phyloP scores from a whole-genome alignment of 2,797 vertebrate species.

The Etheostoma perlongum region DNA sequence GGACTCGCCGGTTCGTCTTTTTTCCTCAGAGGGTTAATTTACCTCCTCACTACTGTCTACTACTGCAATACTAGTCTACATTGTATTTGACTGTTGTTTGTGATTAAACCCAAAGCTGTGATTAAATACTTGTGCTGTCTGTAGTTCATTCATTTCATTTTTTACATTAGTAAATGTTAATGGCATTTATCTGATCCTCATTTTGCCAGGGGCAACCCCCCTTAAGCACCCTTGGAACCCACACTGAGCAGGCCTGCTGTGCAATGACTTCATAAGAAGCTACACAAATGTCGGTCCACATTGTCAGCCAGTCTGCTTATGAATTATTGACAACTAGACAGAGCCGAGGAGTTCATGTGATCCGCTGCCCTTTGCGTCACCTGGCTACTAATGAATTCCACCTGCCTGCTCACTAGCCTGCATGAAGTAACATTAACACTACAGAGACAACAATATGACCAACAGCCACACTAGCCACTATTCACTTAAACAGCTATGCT shows the following conservation, averaged over 20 bases:
- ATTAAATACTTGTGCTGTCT: not conserved
- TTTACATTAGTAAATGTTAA: too few relatives aligned
- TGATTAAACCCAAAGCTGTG: too few relatives aligned
- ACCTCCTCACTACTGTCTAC: not conserved
- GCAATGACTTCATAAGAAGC: slow-evolving; percentile 27
- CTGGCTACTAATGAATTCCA: slow-evolving; percentile 49
- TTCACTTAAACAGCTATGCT: not conserved
- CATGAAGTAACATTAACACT: slow-evolving; percentile 10
- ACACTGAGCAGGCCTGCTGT: slow-evolving; percentile 7
- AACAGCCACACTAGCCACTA: not conserved
- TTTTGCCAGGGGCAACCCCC: not conserved
- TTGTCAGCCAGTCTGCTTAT: slow-evolving; percentile 46
- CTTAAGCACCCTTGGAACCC: slow-evolving; percentile 19
- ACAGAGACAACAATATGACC: not conserved
- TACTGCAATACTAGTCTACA: not conserved
- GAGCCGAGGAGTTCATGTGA: slow-evolving; percentile 70
- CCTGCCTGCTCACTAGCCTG: slow-evolving; percentile 21
- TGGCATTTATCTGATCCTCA: not conserved
- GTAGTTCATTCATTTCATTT: not conserved
- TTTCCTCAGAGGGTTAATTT: not conserved
- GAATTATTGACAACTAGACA: slow-evolving; percentile 73
- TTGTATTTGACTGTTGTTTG: too few relatives aligned
- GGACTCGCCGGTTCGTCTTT: too few relatives aligned
- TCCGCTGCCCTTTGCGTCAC: slow-evolving; percentile 66
- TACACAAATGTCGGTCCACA: slow-evolving; percentile 25